Percentiles rank a stretch among this genome's conserved stretches.
Conservation (phyloP, 2,113 vertebrate species). For the Muscicapa adusta region DNA sequence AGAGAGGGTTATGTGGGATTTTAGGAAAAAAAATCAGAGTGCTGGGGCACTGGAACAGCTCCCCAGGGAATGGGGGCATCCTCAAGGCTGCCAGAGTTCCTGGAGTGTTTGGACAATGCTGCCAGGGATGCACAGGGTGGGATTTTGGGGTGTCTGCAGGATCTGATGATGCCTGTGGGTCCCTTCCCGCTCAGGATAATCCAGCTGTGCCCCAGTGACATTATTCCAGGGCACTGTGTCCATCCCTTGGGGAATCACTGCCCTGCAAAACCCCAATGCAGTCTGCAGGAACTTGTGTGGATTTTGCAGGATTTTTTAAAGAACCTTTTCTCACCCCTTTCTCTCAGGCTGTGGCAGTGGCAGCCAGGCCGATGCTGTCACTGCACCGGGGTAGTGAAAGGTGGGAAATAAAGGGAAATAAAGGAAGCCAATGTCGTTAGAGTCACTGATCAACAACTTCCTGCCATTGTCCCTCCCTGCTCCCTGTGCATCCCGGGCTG, state of each 20-base stretch:
- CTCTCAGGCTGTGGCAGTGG: accelerated
- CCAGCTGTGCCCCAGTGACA: accelerated
- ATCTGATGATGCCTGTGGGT: background rate
- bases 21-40: background rate
- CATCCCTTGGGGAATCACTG: background rate
- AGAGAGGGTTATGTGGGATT: background rate
- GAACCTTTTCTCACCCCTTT: background rate
- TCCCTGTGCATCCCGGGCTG: background rate
- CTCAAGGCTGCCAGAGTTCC: background rate
- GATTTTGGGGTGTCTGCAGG: background rate
- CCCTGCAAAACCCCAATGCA: background rate
- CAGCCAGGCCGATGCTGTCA: background rate
- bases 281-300: background rate
- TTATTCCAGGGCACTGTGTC: no score
- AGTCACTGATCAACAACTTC: constrained; percentile 51
- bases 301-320: background rate
- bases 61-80: background rate
- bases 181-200: background rate
- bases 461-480: constrained; percentile 27
- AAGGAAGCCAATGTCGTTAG: constrained; percentile 39
- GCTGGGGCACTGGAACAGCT: background rate
- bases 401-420: constrained; percentile 64
- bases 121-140: background rate
- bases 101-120: accelerated
- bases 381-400: background rate